Conservation (phyloP, 2,888 invertebrate genomes). For the Rugalucina vietnamica region DNA sequence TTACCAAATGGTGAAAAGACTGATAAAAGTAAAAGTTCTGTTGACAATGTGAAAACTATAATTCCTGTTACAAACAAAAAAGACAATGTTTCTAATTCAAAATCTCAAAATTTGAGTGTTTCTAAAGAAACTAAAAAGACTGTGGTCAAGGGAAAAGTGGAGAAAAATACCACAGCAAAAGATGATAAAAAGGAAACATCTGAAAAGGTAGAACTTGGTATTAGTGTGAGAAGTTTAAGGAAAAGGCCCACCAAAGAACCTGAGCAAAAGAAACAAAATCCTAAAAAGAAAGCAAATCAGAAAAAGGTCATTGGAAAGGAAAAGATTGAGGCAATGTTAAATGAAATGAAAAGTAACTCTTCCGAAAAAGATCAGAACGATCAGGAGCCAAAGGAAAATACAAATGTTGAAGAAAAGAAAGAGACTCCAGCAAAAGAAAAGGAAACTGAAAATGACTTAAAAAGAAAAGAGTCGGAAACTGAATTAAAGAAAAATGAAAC, state of each 20-base stretch:
- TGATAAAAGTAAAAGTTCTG: not conserved
- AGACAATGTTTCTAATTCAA: not conserved
- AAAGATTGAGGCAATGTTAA: not conserved
- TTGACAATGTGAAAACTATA: not conserved
- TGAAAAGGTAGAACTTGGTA: constrained; percentile 16
- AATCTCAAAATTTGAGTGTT: not conserved
- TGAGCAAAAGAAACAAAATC: not conserved
- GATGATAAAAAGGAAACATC: constrained; percentile 30
- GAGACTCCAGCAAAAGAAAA: not conserved
- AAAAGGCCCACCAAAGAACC: constrained; percentile 23
- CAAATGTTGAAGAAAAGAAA: not conserved
- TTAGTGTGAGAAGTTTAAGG: constrained; percentile 49
- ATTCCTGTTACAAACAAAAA: not conserved
- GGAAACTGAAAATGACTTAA: too few relatives aligned
- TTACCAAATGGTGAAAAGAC: not conserved
- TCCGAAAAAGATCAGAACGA: not conserved
- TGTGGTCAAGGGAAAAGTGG: not conserved
- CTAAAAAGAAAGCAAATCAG: constrained; percentile 34
- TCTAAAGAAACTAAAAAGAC: not conserved
- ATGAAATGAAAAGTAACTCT: constrained; percentile 24
- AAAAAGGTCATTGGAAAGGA: constrained; percentile 21
- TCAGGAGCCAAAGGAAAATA: not conserved
- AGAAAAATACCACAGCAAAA: not conserved
- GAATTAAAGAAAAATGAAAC: too few relatives aligned
- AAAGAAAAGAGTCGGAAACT: too few relatives aligned